Evolutionary conservation across 2,888 invertebrate species (phyloP), one percentile per base, ranked within the genome.

Genomic region (Oscheius onirici): DNA sequence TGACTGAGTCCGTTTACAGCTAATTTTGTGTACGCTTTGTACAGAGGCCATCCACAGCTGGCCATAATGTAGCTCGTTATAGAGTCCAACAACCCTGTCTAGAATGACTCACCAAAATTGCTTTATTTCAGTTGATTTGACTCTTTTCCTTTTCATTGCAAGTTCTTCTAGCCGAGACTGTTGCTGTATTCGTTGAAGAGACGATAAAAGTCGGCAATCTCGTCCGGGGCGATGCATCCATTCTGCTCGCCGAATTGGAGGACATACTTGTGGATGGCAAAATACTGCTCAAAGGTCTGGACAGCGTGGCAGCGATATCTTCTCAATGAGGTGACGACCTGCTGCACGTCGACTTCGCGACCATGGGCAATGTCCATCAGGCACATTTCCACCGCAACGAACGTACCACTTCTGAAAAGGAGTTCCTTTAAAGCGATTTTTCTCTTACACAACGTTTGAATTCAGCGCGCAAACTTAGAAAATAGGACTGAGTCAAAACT

Each of bases 281-380:
- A 60, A 67, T 77, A 77, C 40, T 77, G 77, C 65, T 72, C 72
- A 11, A 75, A 44, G 17, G 77, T 75, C 41, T 77, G 77, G 6
- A 77, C 74, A 15, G 73, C 51, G 17, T 67, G 28, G n/a, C 72
- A 69, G 15, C 77, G 71, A 6, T n/a, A 55, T 6, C 26, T 20
- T 13, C 77, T 66, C 0, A 77, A 69, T 28, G 55, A 43, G 1
- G 34, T 52, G 10, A 77, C 75, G 15, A 74, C 73, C 73, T 74
- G 69, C 28, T 60, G n/a, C 3, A 43, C 41, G 41, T 66, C 20
- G 17, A 55, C 6, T 2, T 17, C 17, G 43, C 28, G 15, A 11
- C 17, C 24, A 10, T 8, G 15, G 10, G 34, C 26, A 8, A 46
- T 6, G 40, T 66, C 66, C 66, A 66, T 66, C 20, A 66, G 34